phyloP scores from a whole-genome alignment of 2,888 invertebrate genomes.

The Hirtodrosophila histrioides region DNA sequence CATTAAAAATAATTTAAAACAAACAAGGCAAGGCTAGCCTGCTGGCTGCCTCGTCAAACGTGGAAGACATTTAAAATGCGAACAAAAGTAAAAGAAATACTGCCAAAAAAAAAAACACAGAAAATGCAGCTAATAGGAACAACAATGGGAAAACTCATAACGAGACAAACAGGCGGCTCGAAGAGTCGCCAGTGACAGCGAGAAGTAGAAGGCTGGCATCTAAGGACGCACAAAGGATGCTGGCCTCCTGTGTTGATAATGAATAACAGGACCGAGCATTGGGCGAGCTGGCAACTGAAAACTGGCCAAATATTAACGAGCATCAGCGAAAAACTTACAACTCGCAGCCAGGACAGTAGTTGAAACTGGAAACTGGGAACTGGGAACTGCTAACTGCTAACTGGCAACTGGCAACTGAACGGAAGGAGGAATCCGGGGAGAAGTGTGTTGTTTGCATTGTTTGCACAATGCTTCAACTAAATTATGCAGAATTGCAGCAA shows the following conservation, averaged over 20 bases:
- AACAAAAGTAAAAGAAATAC: conserved; percentile 30
- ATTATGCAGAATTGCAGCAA: conserved; percentile 71
- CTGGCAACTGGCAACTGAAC: conserved; percentile 31
- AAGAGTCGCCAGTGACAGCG: conserved; percentile 57
- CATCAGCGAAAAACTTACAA: conserved; percentile 70
- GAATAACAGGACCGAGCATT: conserved; percentile 38
- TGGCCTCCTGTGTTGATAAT: conserved; percentile 52
- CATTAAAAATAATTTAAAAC: conserved; percentile 64
- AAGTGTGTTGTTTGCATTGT: conserved; percentile 55
- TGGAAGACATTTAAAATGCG: conserved; percentile 39
- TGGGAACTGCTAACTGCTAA: conserved; percentile 29
- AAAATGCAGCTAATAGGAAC: conserved; percentile 15
- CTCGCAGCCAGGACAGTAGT: conserved; percentile 29
- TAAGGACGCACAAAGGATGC: conserved; percentile 37
- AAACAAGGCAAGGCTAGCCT: conserved; percentile 38
- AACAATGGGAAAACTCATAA: conserved; percentile 48
- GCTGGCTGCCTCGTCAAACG: conserved; percentile 13
- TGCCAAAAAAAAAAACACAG: conserved; percentile 20
- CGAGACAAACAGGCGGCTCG: conserved; percentile 38
- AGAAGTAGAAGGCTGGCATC: conserved; percentile 14
- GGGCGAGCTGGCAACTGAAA: conserved; percentile 24
- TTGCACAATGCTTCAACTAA: conserved; percentile 71
- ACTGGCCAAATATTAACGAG: conserved; percentile 72
- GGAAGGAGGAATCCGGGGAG: neutral
- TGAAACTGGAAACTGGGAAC: conserved; percentile 20